phyloP scores from a whole-genome alignment of 1,140 invertebrate species.

The Phymorhynchus buccinoides region DNA sequence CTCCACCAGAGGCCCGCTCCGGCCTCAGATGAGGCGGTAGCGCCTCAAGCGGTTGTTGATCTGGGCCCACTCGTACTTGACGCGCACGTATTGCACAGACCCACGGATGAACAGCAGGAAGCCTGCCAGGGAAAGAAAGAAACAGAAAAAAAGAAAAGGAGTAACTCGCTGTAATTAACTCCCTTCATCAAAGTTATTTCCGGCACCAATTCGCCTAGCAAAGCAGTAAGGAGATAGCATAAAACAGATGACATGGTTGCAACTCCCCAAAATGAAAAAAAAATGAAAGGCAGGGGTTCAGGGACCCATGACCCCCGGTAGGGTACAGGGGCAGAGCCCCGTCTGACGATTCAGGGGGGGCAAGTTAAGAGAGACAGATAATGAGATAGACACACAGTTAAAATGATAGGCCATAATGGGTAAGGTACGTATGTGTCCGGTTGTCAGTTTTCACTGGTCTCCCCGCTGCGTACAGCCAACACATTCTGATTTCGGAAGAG shows the following conservation, averaged over 20 bases:
- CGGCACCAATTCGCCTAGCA: not conserved
- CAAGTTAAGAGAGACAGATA: no score
- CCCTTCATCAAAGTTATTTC: no score
- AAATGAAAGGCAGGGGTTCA: not conserved
- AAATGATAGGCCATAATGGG: no score
- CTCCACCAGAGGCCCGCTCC: not conserved
- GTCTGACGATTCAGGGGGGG: no score
- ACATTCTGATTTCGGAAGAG: no score
- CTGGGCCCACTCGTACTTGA: conserved; percentile 89
- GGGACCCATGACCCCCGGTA: no score
- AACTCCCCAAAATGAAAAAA: not conserved
- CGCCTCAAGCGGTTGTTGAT: conserved; percentile 46
- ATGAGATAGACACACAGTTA: no score
- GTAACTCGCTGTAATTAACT: no score
- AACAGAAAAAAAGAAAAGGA: not conserved
- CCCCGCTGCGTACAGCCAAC: no score
- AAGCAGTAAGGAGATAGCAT: not conserved
- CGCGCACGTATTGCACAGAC: conserved; percentile 90
- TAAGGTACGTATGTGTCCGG: no score
- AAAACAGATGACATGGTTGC: not conserved
- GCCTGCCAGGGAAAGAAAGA: conserved; percentile 76
- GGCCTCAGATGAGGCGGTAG: conserved; percentile 46
- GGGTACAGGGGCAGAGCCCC: no score
- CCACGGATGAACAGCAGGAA: conserved; percentile 89
- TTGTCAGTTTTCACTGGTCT: no score